These are phyloP conservation scores for Anguilla japonica DNA, from an alignment of 2,113 vertebrate genomes.

Conservation along the genomic window DNA sequence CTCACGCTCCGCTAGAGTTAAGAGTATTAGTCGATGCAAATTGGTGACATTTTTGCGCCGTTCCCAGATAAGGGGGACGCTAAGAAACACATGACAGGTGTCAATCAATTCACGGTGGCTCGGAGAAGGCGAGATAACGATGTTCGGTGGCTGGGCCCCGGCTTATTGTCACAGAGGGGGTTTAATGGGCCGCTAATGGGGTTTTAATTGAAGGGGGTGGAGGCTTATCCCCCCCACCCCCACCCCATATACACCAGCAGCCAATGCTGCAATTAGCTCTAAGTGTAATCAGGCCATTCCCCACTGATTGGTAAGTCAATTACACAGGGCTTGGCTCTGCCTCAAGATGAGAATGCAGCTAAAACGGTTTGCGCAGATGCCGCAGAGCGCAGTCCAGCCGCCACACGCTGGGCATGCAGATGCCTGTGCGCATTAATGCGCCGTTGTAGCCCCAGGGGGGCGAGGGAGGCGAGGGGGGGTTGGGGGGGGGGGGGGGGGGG, in stretches of 20 bases:
- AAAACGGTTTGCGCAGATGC: neutral
- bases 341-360: neutral
- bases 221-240: neutral
- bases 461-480: too few species aligned
- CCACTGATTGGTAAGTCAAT: neutral
- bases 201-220: neutral
- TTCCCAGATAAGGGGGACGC: neutral
- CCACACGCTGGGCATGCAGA: neutral
- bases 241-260: neutral
- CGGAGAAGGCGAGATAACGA: neutral
- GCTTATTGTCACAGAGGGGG: neutral
- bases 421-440: neutral
- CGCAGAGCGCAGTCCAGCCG: neutral
- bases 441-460: neutral
- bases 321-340: neutral
- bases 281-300: neutral
- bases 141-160: neutral
- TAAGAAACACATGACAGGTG: neutral
- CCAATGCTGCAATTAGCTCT: neutral
- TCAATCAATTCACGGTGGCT: neutral
- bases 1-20: neutral
- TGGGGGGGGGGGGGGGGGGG: neutral
- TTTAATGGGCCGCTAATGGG: neutral
- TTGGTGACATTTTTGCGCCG: neutral
- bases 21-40: neutral